Base-by-base conservation (phyloP, 2,888 invertebrate genomes). In the Bhutanitis thaidina region DNA sequence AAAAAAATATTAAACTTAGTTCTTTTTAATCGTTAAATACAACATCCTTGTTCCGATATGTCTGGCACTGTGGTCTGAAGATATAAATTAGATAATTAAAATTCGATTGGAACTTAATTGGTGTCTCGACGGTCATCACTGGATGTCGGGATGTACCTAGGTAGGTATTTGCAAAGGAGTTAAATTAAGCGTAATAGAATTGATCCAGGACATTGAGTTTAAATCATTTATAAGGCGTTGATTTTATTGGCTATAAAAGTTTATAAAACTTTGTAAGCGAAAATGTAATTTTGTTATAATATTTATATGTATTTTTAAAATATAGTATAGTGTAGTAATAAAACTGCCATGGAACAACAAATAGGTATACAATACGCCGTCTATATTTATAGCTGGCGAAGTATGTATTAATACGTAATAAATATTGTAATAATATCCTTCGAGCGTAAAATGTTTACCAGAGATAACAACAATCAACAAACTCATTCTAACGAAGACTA, bases 161-260 rank as follows among this genome's bases (percentile, higher is more conserved):
- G 20, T 20, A 3, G 9, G 36, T 43, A 43, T 51, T 44, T 39
- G 38, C 14, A 48, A 48, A 32, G 46, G 52, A 54, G 54, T 54
- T 58, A 43, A 62, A 63, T 60, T 56, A 62, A 52, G 43, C 37
- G 39, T 60, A 60, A 62, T 62, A 63, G 59, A 57, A 59, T 63
- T 53, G 55, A 61, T 61, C 56, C 41, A 54, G 49, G 54, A 54
- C 55, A 55, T 58, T 44, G 53, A 59, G 59, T 56, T 54, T 55
- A 10, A 37, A 32, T 32, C 20, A 20, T 5, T 2, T 20, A 20
- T 3, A 20, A 20, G 2, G 3, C 3, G 20, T 20, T 5, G 5
- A 20, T n/a, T n/a, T n/a, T n/a, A n/a, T n/a, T n/a, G n/a, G n/a
- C n/a, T n/a, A n/a, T n/a, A n/a, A n/a, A n/a, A n/a, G n/a, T n/a